A percentile compares a stretch with the other conserved stretches of the same genome.
Evolutionary conservation across 2,888 invertebrate species (phyloP).

Genomic region (Panopea generosa): DNA sequence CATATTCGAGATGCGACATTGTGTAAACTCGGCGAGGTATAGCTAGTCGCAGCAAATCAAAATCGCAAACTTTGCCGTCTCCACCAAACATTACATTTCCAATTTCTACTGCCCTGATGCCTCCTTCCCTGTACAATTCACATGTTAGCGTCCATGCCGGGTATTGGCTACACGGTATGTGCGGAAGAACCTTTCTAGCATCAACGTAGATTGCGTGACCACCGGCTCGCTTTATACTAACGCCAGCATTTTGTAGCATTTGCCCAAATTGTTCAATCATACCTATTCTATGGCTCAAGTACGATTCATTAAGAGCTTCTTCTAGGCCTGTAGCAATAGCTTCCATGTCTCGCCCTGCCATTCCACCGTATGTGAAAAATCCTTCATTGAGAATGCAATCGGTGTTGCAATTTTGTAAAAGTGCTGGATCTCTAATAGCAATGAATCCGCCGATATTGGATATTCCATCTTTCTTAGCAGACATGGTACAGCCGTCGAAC

Average conservation of each 20-base stretch:
- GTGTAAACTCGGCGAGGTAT: constrained; percentile 29
- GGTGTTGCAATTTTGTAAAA: constrained; percentile 3
- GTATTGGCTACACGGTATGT: constrained; percentile 24
- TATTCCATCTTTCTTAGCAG: constrained; percentile 46
- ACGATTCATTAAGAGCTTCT: constrained; percentile 32
- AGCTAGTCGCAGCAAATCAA: constrained; percentile 21
- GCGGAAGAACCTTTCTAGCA: constrained; percentile 15
- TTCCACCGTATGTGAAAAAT: constrained; percentile 40
- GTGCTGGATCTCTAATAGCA: neutral
- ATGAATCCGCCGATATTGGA: constrained; percentile 41
- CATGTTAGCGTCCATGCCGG: no score
- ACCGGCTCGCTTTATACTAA: constrained; percentile 17
- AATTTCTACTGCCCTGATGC: no score
- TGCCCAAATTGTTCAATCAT: no score
- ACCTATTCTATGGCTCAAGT: constrained; percentile 23
- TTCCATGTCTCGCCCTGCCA: constrained; percentile 44
- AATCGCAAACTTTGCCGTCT: no score
- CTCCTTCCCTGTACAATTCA: constrained; percentile 32
- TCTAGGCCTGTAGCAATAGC: constrained; percentile 26
- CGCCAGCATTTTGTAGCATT: no score
- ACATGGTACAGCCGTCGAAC: constrained; percentile 33
- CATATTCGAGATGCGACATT: no score
- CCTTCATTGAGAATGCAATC: constrained; percentile 28
- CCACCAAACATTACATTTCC: no score
- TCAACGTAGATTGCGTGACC: constrained; percentile 36